Conservation (phyloP, 1,140 invertebrate genomes). For the Drusus annulatus region DNA sequence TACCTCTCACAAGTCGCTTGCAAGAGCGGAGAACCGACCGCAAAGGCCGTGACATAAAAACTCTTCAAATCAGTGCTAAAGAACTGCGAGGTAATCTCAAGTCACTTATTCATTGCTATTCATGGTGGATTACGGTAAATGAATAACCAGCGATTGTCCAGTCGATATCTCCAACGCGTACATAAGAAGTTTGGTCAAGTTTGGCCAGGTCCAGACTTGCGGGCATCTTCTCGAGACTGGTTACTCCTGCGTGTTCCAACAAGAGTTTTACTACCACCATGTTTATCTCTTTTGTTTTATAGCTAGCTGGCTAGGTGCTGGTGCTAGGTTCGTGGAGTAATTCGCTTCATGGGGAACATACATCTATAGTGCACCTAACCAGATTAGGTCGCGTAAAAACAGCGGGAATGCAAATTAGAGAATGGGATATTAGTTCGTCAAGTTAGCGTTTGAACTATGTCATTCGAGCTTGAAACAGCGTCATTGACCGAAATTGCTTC, state of each 20-base stretch:
- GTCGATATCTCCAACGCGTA: no score
- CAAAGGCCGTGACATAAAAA: constrained; percentile 56
- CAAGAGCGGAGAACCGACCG: constrained; percentile 32
- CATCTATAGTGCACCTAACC: no score
- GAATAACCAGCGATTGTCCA: no score
- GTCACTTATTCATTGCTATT: not conserved
- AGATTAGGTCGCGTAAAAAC: not conserved
- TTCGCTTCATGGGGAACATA: no score
- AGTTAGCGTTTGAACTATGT: constrained; percentile 35
- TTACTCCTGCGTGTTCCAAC: no score
- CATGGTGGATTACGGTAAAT: constrained; percentile 4
- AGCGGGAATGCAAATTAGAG: constrained; percentile 26
- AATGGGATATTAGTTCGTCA: constrained; percentile 26
- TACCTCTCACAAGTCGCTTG: constrained; percentile 22
- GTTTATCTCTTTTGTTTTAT: no score
- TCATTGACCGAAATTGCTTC: constrained; percentile 56
- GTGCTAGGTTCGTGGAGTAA: no score
- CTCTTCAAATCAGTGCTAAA: constrained; percentile 30
- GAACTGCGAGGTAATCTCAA: not conserved
- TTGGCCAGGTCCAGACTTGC: no score
- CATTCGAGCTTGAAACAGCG: constrained; percentile 52
- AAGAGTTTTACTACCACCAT: no score
- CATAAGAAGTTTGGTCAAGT: no score
- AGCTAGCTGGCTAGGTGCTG: no score
- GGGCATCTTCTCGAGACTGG: no score